phyloP scores from a whole-genome alignment of 2,888 invertebrate species.

The Drosophila mulleri region DNA sequence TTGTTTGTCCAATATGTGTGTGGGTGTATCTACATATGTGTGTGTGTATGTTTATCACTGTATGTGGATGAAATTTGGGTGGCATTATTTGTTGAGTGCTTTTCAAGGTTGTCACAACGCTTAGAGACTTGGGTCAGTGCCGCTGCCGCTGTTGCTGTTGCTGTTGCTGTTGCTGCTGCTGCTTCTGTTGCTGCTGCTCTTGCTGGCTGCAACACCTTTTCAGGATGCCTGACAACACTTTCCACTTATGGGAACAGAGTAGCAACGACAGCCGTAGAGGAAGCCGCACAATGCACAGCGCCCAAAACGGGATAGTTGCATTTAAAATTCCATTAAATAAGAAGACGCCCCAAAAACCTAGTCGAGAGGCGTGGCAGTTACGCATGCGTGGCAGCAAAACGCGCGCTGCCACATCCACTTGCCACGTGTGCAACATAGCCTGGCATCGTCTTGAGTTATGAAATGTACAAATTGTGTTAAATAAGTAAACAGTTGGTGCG shows the following conservation, averaged over 20 bases:
- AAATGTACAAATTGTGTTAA: constrained; percentile 76
- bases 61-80: constrained; percentile 5
- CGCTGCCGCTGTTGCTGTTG: background rate
- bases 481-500: constrained; percentile 74
- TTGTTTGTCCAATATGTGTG: background rate
- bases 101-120: constrained; percentile 65
- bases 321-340: constrained; percentile 55
- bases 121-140: constrained; percentile 40
- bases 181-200: background rate
- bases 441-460: constrained; percentile 56
- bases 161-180: background rate
- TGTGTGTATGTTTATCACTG: background rate
- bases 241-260: constrained; percentile 61
- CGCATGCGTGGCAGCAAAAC: constrained; percentile 66
- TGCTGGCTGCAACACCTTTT: constrained; percentile 22
- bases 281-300: constrained; percentile 13
- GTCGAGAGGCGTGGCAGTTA: constrained; percentile 49
- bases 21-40: background rate
- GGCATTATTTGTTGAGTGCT: constrained; percentile 71
- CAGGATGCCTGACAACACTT: constrained; percentile 59
- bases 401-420: constrained; percentile 17
- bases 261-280: constrained; percentile 30
- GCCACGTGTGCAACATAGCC: constrained; percentile 23
- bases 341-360: constrained; percentile 19
- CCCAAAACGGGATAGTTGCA: constrained; percentile 33